Base-by-base conservation (phyloP, 2,888 invertebrate genomes). In the Cordilura impudica region DNA sequence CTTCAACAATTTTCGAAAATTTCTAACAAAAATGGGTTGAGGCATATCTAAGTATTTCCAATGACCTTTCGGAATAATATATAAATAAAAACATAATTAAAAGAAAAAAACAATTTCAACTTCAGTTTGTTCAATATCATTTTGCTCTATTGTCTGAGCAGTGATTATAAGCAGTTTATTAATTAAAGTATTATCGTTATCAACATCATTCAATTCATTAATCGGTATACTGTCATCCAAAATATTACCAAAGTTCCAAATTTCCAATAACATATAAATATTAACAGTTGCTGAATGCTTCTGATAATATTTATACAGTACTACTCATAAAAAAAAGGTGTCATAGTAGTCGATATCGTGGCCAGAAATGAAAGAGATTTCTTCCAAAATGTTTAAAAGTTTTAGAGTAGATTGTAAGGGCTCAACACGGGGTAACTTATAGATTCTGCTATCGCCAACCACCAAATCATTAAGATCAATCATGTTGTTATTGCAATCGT, bases 331-430 rank as follows among this genome's bases (percentile, higher is more conserved):
- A 65, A 84, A 81, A 58, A 83, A 88, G 12, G 88, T 87, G 83
- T 87, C 86, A 45, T 89, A 86, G 82, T 87, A 88, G 83, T 89
- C 89, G 51, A 88, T 86, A 73, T 88, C 89, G 69, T 88, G 88
- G 2, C 88, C 88, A 29, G 88, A 88, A 4, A 87, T 87, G 54
- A 88, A 88, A 16, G 87, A 85, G 58, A 84, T 85, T 65, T 84
- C 74, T 81, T 88, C 86, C 81, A 88, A 82, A 29, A 89, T 88
- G 70, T 86, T 88, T 63, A 88, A 86, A 43, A 88, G 82, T 66
- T 87, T 86, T 1, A 87, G 83, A 2, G 86, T 83, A 4, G 87
- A 81, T 53, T 88, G 84, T 43, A 81, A 47, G 1, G 88, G 86
- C 53, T 84, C 75, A 5, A 86, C 83, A 14, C 85, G 83, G 19